Conservation (phyloP, 1,140 invertebrate species). For the Apocrypta bakeri region DNA sequence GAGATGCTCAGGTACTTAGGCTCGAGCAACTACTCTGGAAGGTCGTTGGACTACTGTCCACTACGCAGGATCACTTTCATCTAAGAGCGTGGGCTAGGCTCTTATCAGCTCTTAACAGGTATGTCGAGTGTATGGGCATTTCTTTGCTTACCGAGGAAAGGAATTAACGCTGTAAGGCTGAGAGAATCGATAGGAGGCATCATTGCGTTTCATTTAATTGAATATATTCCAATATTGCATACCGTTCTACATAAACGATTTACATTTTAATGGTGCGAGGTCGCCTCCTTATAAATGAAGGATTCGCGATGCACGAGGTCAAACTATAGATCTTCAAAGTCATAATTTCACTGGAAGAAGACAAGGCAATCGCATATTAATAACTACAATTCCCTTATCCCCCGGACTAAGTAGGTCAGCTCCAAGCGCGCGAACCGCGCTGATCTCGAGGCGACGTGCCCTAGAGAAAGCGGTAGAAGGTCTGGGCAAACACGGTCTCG, state of each 20-base stretch:
- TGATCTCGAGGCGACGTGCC: slow-evolving; percentile 81
- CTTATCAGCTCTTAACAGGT: slow-evolving; percentile 59
- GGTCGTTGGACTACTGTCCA: slow-evolving; percentile 65
- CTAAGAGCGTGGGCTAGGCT: slow-evolving; percentile 69
- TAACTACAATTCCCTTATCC: background rate
- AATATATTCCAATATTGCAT: no score
- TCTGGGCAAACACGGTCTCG: slow-evolving; percentile 91
- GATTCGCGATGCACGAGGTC: no score
- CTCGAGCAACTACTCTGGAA: slow-evolving; percentile 66
- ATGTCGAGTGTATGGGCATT: background rate
- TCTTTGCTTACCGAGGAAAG: background rate
- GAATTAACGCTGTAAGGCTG: no score
- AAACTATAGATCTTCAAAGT: no score
- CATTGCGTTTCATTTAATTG: no score
- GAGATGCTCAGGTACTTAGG: slow-evolving; percentile 64
- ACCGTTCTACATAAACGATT: no score
- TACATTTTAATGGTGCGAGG: no score
- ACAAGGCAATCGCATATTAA: no score
- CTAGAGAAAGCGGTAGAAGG: slow-evolving; percentile 90
- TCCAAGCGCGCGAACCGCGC: slow-evolving; percentile 75
- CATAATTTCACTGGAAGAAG: no score
- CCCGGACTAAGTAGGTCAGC: slow-evolving; percentile 62
- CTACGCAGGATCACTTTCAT: slow-evolving; percentile 58
- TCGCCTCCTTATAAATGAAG: no score
- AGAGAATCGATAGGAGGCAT: no score